These are phyloP conservation scores for Drosophila setifemur DNA, from an alignment of 1,140 invertebrate genomes.

Conservation along the genomic window DNA sequence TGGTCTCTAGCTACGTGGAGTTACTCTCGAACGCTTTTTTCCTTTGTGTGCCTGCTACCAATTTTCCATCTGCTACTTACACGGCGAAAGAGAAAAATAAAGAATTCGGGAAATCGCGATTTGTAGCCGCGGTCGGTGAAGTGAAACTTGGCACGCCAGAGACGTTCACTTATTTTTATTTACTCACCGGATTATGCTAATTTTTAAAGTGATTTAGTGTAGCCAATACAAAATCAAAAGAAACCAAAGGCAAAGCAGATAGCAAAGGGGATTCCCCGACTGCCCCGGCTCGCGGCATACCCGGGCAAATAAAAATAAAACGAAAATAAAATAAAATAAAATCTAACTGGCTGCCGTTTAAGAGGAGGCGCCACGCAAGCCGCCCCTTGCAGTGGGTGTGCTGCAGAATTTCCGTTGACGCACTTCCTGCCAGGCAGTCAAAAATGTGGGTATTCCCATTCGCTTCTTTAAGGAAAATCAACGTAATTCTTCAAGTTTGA, in stretches of 20 bases:
- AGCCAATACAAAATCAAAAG: conserved; percentile 57
- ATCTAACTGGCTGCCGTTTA: conserved; percentile 63
- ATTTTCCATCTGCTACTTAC: conserved; percentile 34
- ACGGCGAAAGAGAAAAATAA: conserved; percentile 27
- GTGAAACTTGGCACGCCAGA: conserved; percentile 41
- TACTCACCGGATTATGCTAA: conserved; percentile 80
- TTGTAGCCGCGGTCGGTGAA: conserved; percentile 32
- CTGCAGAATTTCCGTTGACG: conserved; percentile 71
- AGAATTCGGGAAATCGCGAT: conserved; percentile 38
- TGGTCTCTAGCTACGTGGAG: not conserved
- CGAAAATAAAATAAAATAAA: conserved; percentile 67
- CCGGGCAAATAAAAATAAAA: conserved; percentile 63
- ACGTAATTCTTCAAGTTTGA: conserved; percentile 78
- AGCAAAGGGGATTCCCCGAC: conserved; percentile 1
- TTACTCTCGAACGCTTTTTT: not conserved
- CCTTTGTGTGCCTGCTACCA: conserved; percentile 18
- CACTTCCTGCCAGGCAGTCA: conserved; percentile 43
- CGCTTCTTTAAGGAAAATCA: conserved; percentile 61
- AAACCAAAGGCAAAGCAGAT: conserved; percentile 34
- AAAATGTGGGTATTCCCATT: conserved; percentile 9
- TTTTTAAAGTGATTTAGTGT: conserved; percentile 79
- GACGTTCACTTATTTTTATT: conserved; percentile 78
- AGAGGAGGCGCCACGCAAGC: conserved; percentile 10
- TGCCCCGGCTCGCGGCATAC: conserved; percentile 7
- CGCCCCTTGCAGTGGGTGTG: conserved; percentile 52